Conservation (phyloP, 2,888 invertebrate species). For the Sphaerophoria taeniata region DNA sequence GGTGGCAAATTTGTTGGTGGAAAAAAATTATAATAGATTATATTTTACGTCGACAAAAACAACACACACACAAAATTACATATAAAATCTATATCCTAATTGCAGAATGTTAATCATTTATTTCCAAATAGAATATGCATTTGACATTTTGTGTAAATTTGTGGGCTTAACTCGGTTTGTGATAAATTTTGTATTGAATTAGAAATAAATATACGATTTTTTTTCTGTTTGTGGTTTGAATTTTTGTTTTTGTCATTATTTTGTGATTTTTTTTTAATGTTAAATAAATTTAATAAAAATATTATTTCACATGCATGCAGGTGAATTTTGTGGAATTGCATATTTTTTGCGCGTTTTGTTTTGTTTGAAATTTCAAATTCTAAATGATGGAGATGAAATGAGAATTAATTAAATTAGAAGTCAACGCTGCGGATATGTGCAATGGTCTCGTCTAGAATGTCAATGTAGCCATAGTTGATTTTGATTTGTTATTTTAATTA, state of each 20-base stretch:
- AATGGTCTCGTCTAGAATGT: neutral
- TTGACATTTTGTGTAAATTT: slow-evolving; percentile 59
- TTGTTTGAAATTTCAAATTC: slow-evolving; percentile 11
- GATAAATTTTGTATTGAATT: slow-evolving; percentile 52
- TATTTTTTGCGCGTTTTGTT: slow-evolving; percentile 24
- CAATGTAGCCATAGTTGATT: slow-evolving; percentile 12
- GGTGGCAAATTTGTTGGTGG: neutral
- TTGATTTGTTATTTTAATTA: slow-evolving; percentile 69
- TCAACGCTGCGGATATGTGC: slow-evolving; percentile 22
- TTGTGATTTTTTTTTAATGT: slow-evolving; percentile 13
- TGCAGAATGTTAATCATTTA: slow-evolving; percentile 71
- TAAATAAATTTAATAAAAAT: slow-evolving; percentile 35
- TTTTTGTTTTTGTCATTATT: neutral
- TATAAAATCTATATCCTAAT: slow-evolving; percentile 44
- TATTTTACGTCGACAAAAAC: slow-evolving; percentile 17
- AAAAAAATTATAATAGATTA: slow-evolving; percentile 44
- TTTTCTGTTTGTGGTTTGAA: neutral
- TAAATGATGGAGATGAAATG: slow-evolving; percentile 20
- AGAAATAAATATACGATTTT: slow-evolving; percentile 20
- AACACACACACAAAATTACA: slow-evolving; percentile 1
- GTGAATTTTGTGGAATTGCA: slow-evolving; percentile 30
- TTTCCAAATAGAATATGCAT: slow-evolving; percentile 47
- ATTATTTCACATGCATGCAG: slow-evolving; percentile 12
- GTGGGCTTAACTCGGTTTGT: slow-evolving; percentile 24
- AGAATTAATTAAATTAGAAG: slow-evolving; percentile 66